Evolutionary conservation across 2,888 invertebrate species (phyloP).

Genomic region (Apotomis betuletana): DNA sequence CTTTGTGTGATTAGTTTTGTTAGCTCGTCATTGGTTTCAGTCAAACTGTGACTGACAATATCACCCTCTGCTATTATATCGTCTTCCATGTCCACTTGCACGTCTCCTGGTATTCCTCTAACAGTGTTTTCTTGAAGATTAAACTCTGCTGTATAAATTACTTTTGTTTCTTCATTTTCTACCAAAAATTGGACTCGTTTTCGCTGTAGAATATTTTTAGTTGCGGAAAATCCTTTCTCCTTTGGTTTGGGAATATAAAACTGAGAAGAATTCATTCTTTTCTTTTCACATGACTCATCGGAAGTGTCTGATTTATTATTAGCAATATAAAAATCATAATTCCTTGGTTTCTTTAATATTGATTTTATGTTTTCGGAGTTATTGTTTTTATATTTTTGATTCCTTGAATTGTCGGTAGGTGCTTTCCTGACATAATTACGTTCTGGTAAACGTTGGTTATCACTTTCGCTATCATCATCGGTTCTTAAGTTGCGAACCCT

Average conservation of each 20-base stretch:
- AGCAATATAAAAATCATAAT: constrained; percentile 63
- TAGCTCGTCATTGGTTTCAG: constrained; percentile 50
- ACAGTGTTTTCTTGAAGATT: constrained; percentile 69
- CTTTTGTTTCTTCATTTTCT: constrained; percentile 84
- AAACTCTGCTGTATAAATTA: constrained; percentile 78
- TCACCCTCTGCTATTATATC: constrained; percentile 70
- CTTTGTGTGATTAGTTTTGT: constrained; percentile 58
- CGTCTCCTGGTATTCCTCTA: constrained; percentile 53
- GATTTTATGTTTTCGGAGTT: constrained; percentile 82
- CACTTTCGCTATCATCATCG: constrained; percentile 80
- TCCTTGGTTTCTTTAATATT: constrained; percentile 83
- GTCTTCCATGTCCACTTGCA: constrained; percentile 59
- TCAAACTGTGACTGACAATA: constrained; percentile 70
- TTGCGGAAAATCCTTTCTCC: constrained; percentile 62
- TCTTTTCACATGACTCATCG: constrained; percentile 65
- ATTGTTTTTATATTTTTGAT: constrained; percentile 65
- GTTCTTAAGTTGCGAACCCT: constrained; percentile 77
- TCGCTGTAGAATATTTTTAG: constrained; percentile 77
- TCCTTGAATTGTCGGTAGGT: constrained; percentile 57
- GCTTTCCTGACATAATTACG: constrained; percentile 62
- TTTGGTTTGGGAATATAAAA: constrained; percentile 86
- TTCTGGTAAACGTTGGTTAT: constrained; percentile 72
- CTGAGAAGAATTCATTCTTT: constrained; percentile 76
- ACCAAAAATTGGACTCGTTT: constrained; percentile 89
- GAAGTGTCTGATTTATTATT: constrained; percentile 60